Conservation (phyloP, 30 jellyfish, hydroid and myxozoan species). For the Phacellophora camtschatica region DNA sequence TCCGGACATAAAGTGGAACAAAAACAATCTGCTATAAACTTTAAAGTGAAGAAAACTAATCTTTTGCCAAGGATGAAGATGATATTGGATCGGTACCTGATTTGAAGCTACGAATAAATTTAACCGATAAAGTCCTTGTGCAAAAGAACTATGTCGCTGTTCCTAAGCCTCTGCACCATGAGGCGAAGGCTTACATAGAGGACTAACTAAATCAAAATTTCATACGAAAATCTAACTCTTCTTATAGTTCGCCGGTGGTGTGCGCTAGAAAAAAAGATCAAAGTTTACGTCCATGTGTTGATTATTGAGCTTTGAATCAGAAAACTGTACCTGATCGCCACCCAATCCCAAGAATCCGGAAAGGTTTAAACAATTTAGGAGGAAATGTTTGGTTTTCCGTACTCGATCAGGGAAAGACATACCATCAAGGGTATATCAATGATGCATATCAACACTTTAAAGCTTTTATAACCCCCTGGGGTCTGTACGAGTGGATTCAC, state of each 20-base stretch:
- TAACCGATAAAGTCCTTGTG: constrained; percentile 37
- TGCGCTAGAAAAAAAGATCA: constrained; percentile 38
- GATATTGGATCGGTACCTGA: constrained; percentile 41
- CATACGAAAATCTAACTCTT: constrained; percentile 25
- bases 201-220: constrained; percentile 18
- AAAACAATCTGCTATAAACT: constrained; percentile 11
- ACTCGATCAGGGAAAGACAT: constrained; percentile 30
- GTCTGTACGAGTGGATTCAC: constrained; percentile 47
- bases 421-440: constrained; percentile 38
- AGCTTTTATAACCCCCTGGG: constrained; percentile 69
- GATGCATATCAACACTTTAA: constrained; percentile 28
- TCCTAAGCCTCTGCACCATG: constrained; percentile 33
- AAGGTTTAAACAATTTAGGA: constrained; percentile 11
- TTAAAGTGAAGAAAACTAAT: neutral
- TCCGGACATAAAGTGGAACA: neutral
- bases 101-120: constrained; percentile 12
- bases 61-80: constrained; percentile 22
- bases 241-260: constrained; percentile 47
- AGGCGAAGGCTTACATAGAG: constrained; percentile 42
- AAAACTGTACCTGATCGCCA: constrained; percentile 50
- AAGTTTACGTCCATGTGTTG: constrained; percentile 30
- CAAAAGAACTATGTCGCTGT: constrained; percentile 32
- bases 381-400: constrained; percentile 24
- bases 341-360: constrained; percentile 43
- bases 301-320: constrained; percentile 16